phyloP scores from a whole-genome alignment of 2,888 invertebrate species.

The Lepidochitona cinerea region DNA sequence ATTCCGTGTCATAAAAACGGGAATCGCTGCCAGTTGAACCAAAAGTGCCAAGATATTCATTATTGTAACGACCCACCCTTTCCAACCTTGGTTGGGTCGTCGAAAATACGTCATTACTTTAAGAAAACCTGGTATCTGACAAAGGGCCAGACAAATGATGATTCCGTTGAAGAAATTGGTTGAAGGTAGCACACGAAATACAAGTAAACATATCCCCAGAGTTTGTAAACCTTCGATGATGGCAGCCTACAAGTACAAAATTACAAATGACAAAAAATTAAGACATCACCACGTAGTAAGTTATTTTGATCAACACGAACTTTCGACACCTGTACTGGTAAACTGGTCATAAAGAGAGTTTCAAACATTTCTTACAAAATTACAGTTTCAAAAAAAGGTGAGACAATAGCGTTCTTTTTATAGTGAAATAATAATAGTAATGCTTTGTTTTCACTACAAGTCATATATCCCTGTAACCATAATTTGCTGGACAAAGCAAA shows the following conservation, averaged over 20 bases:
- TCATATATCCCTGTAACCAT: too few relatives aligned
- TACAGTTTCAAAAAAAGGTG: too few relatives aligned
- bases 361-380: too few relatives aligned
- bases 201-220: constrained; percentile 62
- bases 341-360: too few relatives aligned
- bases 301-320: not conserved
- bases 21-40: constrained; percentile 47
- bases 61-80: constrained; percentile 39
- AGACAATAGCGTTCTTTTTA: too few relatives aligned
- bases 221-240: constrained; percentile 50
- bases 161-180: constrained; percentile 64
- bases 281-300: not conserved
- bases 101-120: constrained; percentile 59
- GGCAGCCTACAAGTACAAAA: constrained; percentile 37
- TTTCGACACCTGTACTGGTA: too few relatives aligned
- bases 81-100: constrained; percentile 38
- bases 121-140: constrained; percentile 62
- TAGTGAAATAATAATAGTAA: too few relatives aligned
- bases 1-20: constrained; percentile 39
- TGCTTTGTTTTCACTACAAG: too few relatives aligned
- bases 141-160: constrained; percentile 61
- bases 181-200: constrained; percentile 65
- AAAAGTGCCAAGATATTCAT: constrained; percentile 47
- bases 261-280: not conserved
- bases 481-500: too few relatives aligned